A percentile compares a stretch with the other conserved stretches of the same genome.
Evolutionary conservation across 2,888 invertebrate species (phyloP).

Genomic region (Dicyrtoma fusca): DNA sequence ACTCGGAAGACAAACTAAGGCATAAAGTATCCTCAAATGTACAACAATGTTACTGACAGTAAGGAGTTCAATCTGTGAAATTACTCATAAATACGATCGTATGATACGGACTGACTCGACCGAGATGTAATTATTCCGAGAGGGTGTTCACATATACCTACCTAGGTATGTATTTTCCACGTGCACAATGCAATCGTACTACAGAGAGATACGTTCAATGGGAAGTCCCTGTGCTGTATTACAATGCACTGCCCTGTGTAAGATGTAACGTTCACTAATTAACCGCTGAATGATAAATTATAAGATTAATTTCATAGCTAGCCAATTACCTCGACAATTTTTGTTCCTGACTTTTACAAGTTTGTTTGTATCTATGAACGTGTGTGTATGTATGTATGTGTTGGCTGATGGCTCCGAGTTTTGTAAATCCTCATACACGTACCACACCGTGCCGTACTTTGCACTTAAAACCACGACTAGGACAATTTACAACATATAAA

Average conservation of each 20-base stretch:
- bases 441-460: background rate
- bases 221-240: no score
- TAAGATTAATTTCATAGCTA: slow-evolving; percentile 8
- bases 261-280: background rate
- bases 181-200: no score
- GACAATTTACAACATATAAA: background rate
- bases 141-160: background rate
- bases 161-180: background rate
- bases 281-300: slow-evolving; percentile 7
- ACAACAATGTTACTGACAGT: background rate
- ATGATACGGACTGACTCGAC: no score
- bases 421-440: background rate
- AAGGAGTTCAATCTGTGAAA: background rate
- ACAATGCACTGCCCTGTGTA: no score
- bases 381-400: no score
- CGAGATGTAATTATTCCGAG: background rate
- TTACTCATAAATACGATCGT: background rate
- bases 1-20: no score
- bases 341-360: no score
- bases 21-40: no score
- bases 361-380: no score
- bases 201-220: no score
- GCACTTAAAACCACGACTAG: background rate
- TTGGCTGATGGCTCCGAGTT: no score
- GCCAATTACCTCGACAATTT: background rate